Conservation (phyloP, 1,140 invertebrate species). For the Geopemphigus sp. region DNA sequence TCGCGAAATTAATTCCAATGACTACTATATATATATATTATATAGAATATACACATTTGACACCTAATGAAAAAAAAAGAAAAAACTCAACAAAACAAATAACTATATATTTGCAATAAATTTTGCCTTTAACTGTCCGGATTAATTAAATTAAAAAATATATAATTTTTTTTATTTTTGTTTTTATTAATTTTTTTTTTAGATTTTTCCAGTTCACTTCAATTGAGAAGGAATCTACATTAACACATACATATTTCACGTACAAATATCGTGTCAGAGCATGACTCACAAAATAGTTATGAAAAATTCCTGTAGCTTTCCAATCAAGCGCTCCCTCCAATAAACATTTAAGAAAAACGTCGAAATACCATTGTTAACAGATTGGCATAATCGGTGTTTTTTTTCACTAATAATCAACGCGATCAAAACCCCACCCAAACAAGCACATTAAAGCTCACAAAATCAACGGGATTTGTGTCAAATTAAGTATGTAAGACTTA, state of each 20-base stretch:
- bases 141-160: slow-evolving; percentile 27
- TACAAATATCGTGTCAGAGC: slow-evolving; percentile 27
- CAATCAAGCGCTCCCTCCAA: neutral
- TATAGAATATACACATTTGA: slow-evolving; percentile 38
- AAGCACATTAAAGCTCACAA: too few relatives aligned
- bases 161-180: neutral
- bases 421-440: neutral
- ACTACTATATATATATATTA: slow-evolving; percentile 1
- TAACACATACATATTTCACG: slow-evolving; percentile 11
- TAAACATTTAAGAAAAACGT: neutral
- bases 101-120: neutral
- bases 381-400: neutral
- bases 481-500: too few relatives aligned
- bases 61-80: neutral
- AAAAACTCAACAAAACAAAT: slow-evolving; percentile 38
- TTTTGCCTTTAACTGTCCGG: neutral
- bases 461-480: too few relatives aligned
- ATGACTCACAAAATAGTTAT: neutral
- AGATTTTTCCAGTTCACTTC: neutral
- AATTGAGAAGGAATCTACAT: slow-evolving; percentile 11
- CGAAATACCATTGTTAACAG: neutral
- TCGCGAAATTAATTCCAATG: slow-evolving; percentile 41
- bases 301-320: neutral
- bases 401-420: neutral
- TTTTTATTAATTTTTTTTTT: neutral